Conservation (phyloP, 2,113 vertebrate species). For the Apodemus sylvaticus region DNA sequence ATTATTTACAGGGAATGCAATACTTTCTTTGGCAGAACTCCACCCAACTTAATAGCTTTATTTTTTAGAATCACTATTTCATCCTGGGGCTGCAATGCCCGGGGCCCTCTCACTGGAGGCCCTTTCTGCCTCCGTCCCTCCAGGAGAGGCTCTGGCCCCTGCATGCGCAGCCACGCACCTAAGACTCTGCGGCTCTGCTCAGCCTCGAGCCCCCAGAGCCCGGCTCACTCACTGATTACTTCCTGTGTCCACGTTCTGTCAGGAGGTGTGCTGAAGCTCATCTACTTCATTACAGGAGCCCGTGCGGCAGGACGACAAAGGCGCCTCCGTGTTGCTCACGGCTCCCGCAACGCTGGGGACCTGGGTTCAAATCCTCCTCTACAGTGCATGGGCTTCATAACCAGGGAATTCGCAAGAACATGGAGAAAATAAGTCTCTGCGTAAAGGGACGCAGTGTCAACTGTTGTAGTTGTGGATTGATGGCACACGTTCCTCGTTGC, state of each 20-base stretch:
- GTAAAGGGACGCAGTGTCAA: not conserved
- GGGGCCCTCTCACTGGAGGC: not conserved
- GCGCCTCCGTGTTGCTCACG: not conserved
- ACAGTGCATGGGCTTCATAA: not conserved
- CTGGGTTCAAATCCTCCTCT: too few relatives aligned
- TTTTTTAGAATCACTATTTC: not conserved
- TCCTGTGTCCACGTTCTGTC: not conserved
- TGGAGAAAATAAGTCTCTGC: not conserved
- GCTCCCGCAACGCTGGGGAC: not conserved
- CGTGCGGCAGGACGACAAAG: not conserved
- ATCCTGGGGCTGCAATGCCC: rapidly evolving
- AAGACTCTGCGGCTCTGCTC: not conserved
- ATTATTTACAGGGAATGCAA: not conserved
- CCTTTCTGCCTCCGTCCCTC: not conserved
- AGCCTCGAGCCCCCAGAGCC: not conserved
- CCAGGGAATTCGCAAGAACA: not conserved
- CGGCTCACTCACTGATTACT: too few relatives aligned
- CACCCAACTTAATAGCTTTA: not conserved
- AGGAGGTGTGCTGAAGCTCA: not conserved
- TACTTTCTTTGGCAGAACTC: not conserved
- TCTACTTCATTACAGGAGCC: not conserved
- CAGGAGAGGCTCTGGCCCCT: not conserved
- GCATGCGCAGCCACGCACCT: rapidly evolving
- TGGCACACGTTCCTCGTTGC: too few relatives aligned
- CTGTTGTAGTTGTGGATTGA: too few relatives aligned